Percentiles rank a stretch among this genome's conserved stretches.
These are phyloP conservation scores for Drosophila histrio DNA, from an alignment of 2,888 invertebrate genomes.

Conservation along the genomic window DNA sequence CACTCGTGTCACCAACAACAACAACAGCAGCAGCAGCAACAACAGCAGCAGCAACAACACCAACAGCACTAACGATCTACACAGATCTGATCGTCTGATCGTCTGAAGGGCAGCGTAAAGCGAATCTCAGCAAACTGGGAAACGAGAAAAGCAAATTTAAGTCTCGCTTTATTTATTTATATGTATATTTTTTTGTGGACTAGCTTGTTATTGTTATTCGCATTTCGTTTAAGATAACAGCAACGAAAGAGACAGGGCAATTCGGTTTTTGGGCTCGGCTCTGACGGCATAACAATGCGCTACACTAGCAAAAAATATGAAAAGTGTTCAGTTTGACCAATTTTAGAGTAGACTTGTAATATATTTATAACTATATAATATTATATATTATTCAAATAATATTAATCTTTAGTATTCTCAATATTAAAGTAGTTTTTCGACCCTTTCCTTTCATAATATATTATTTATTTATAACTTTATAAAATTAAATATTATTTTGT, in stretches of 20 bases:
- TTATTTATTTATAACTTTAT: too few relatives aligned
- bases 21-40: background rate
- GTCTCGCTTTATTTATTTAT: slow-evolving; percentile 17
- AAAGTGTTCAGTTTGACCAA: too few relatives aligned
- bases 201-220: slow-evolving; percentile 34
- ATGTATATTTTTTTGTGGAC: slow-evolving; percentile 1
- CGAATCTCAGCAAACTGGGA: slow-evolving; percentile 24
- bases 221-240: slow-evolving; percentile 50
- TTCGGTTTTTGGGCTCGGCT: background rate
- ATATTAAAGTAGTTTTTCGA: too few relatives aligned
- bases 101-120: slow-evolving; percentile 6
- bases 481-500: too few relatives aligned
- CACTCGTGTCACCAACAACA: slow-evolving; percentile 4
- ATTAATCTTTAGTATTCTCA: too few relatives aligned
- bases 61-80: background rate
- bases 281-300: background rate
- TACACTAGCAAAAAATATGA: slow-evolving; percentile 10
- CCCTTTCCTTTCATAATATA: too few relatives aligned
- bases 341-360: too few relatives aligned
- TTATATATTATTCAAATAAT: too few relatives aligned
- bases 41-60: background rate
- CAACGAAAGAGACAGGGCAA: slow-evolving; percentile 3
- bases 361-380: too few relatives aligned
- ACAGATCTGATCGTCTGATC: slow-evolving; percentile 10
- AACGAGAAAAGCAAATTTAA: slow-evolving; percentile 34